These are phyloP conservation scores for Strigops habroptila DNA, from an alignment of 2,113 vertebrate genomes.

Conservation along the genomic window DNA sequence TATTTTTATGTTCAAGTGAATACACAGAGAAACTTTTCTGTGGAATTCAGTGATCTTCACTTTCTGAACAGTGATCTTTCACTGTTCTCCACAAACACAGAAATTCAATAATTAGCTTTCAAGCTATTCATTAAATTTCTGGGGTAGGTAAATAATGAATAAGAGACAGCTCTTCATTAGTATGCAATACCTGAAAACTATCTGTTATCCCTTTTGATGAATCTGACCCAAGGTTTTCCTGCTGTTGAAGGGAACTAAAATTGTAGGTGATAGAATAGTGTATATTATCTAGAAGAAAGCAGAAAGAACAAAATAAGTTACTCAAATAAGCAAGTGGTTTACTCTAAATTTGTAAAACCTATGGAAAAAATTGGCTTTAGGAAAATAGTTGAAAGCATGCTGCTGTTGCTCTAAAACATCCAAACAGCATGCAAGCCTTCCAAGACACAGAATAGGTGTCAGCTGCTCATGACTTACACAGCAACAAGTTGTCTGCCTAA, in stretches of 20 bases:
- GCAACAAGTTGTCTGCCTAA: neutral
- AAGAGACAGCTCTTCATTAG: conserved; percentile 34
- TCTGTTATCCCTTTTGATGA: conserved; percentile 30
- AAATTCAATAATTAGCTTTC: conserved; percentile 27
- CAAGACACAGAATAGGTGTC: neutral
- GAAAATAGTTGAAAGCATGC: neutral
- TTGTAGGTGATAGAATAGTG: neutral
- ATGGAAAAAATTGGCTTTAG: neutral
- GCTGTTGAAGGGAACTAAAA: neutral
- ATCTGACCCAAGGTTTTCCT: conserved; percentile 37
- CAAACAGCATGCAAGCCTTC: neutral
- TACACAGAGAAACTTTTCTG: neutral
- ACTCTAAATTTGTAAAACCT: neutral
- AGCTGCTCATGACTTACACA: neutral
- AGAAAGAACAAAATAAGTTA: neutral
- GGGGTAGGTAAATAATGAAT: conserved; percentile 23
- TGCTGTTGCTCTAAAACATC: neutral
- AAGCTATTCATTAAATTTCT: conserved; percentile 20
- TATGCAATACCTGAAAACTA: conserved; percentile 49
- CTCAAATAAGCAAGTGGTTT: neutral
- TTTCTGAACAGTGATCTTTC: neutral
- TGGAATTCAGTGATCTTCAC: neutral
- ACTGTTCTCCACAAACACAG: neutral
- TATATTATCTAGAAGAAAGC: neutral
- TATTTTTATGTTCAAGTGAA: neutral